Percentiles rank a stretch among this genome's conserved stretches.
Evolutionary conservation across 2,113 vertebrate species (phyloP).

Genomic region (Hippocampus comes): DNA sequence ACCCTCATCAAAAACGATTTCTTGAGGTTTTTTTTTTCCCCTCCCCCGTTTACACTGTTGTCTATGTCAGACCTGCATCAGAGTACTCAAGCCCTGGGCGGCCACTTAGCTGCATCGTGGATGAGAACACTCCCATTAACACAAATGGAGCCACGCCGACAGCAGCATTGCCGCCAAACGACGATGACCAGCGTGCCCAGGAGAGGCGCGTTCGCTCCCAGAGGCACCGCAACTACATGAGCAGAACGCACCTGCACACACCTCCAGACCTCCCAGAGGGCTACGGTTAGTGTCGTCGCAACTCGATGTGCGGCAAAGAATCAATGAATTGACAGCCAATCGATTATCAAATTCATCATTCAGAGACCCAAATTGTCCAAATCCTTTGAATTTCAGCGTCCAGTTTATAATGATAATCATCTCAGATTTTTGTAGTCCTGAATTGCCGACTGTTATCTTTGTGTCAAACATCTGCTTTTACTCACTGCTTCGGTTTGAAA

Average conservation of each 20-base stretch:
- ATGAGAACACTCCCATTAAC: constrained; percentile 91
- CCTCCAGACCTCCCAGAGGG: constrained; percentile 95
- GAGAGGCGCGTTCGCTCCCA: constrained; percentile 93
- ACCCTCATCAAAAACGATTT: constrained; percentile 9
- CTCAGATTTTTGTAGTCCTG: too few relatives aligned
- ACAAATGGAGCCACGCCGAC: constrained; percentile 83
- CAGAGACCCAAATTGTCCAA: too few relatives aligned
- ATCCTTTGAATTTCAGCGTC: too few relatives aligned
- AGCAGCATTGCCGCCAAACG: constrained; percentile 72
- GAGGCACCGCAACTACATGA: constrained; percentile 98
- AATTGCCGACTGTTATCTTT: too few relatives aligned
- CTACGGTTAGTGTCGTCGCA: constrained; percentile 78
- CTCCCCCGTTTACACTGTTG: neutral
- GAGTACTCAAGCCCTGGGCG: constrained; percentile 96
- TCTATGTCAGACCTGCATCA: constrained; percentile 81
- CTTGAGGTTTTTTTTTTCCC: neutral
- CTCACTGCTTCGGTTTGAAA: too few relatives aligned
- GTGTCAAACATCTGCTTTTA: too few relatives aligned
- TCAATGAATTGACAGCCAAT: too few relatives aligned
- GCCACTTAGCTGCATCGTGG: constrained; percentile 94
- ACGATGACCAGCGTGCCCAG: constrained; percentile 82
- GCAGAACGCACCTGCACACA: constrained; percentile 95
- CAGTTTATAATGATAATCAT: too few relatives aligned
- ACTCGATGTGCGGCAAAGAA: too few relatives aligned
- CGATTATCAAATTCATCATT: too few relatives aligned